These are phyloP conservation scores for Sabellastarte sp. DNA, from an alignment of 2,888 invertebrate genomes.

Conservation along the genomic window DNA sequence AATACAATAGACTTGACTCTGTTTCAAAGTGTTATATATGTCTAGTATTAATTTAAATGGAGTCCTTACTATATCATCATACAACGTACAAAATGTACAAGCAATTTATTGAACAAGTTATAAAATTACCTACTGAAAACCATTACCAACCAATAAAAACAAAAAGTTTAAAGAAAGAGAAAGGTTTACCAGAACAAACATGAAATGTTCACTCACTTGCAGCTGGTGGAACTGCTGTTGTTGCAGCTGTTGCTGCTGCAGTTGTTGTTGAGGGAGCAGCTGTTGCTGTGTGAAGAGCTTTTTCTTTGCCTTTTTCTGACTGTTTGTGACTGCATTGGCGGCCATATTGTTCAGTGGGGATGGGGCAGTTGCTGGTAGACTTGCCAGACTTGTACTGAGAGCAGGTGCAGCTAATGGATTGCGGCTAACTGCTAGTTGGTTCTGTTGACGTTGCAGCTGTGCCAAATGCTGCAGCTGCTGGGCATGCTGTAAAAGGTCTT, in stretches of 20 bases:
- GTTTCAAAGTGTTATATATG: no score
- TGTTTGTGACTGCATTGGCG: neutral
- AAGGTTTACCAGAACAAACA: no score
- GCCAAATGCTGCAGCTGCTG: constrained; percentile 30
- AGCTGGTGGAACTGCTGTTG: constrained; percentile 4
- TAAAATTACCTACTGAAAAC: no score
- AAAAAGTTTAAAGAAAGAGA: no score
- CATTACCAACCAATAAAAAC: no score
- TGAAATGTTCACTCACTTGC: constrained; percentile 4
- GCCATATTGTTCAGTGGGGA: neutral
- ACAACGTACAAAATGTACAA: no score
- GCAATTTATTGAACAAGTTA: no score
- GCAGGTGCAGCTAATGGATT: neutral
- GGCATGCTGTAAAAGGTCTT: constrained; percentile 17
- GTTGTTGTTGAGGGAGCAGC: neutral
- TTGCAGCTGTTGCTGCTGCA: constrained; percentile 13
- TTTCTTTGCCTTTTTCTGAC: constrained; percentile 3
- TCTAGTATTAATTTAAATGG: no score
- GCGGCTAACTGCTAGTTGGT: neutral
- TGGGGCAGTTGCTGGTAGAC: no score
- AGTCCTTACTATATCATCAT: no score
- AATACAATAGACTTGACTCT: no score
- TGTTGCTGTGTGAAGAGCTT: neutral
- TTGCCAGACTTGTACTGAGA: no score
- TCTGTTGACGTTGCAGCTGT: constrained; percentile 35